Percentiles rank a stretch among this genome's conserved stretches.
Conservation (phyloP, 1,140 invertebrate genomes). For the Saccostrea cuccullata region DNA sequence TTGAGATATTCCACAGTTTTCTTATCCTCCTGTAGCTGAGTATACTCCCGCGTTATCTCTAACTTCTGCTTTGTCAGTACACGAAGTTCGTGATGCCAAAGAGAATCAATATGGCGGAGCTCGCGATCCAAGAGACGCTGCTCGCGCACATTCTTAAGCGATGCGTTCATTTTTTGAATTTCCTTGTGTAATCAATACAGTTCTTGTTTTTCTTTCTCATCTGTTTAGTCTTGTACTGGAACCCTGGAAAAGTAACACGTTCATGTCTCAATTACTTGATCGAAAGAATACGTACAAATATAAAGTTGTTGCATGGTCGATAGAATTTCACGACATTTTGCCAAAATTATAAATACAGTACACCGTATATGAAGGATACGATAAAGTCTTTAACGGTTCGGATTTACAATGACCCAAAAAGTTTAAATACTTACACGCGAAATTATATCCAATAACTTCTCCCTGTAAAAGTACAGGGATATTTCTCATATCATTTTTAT, state of each 20-base stretch:
- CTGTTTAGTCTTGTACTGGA: not conserved
- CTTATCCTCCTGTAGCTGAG: constrained; percentile 41
- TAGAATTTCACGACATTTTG: not conserved
- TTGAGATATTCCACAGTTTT: constrained; percentile 47
- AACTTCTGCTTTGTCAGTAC: constrained; percentile 44
- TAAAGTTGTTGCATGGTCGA: not conserved
- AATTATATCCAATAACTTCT: not conserved
- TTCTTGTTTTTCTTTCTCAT: not conserved
- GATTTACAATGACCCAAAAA: not conserved
- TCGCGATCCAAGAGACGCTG: constrained; percentile 40
- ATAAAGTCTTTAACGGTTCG: not conserved
- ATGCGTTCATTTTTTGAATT: constrained; percentile 36
- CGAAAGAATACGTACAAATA: not conserved
- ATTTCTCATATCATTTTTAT: too few species aligned
- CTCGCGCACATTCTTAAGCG: constrained; percentile 46
- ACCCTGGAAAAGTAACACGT: not conserved
- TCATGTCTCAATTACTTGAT: not conserved
- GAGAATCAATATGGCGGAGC: constrained; percentile 41
- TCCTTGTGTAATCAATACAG: not conserved
- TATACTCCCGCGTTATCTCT: constrained; percentile 38
- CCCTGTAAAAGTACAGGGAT: not conserved
- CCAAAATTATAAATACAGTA: not conserved
- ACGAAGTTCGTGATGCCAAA: constrained; percentile 44
- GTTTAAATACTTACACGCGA: not conserved
- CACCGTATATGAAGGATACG: too few species aligned